These are phyloP conservation scores for Yponomeuta sedellus DNA, from an alignment of 2,888 invertebrate species.

Conservation along the genomic window DNA sequence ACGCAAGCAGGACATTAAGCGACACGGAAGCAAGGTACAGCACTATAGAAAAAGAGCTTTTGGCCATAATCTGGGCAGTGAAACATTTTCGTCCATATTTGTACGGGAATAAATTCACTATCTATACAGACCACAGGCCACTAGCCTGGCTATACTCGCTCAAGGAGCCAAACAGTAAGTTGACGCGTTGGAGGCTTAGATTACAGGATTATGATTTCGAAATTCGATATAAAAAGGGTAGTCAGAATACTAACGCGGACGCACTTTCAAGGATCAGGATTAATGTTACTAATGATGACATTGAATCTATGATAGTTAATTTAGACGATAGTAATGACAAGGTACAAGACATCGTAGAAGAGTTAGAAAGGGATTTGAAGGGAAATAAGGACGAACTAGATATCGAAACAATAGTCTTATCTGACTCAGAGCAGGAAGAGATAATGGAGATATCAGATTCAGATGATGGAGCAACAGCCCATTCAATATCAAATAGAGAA, in stretches of 20 bases:
- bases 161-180: conserved; percentile 14
- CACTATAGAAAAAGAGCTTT: conserved; percentile 15
- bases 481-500: conserved; percentile 13
- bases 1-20: conserved; percentile 13
- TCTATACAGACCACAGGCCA: conserved; percentile 18
- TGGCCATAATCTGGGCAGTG: conserved; percentile 16
- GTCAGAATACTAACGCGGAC: conserved; percentile 23
- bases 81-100: conserved; percentile 15
- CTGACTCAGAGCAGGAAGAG: neutral
- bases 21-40: conserved; percentile 12
- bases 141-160: conserved; percentile 20
- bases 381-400: neutral
- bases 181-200: conserved; percentile 19
- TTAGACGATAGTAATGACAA: neutral
- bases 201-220: conserved; percentile 22
- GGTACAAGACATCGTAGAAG: neutral
- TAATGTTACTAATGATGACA: conserved; percentile 9
- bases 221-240: conserved; percentile 25
- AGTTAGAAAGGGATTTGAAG: neutral
- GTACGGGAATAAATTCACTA: conserved; percentile 14
- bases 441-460: neutral
- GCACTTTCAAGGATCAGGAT: conserved; percentile 20
- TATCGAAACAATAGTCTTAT: neutral
- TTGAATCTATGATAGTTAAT: conserved; percentile 8
- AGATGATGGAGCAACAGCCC: conserved; percentile 2